Base-by-base conservation (phyloP, 1,140 invertebrate species). In the Pemphigus obesinymphae region DNA sequence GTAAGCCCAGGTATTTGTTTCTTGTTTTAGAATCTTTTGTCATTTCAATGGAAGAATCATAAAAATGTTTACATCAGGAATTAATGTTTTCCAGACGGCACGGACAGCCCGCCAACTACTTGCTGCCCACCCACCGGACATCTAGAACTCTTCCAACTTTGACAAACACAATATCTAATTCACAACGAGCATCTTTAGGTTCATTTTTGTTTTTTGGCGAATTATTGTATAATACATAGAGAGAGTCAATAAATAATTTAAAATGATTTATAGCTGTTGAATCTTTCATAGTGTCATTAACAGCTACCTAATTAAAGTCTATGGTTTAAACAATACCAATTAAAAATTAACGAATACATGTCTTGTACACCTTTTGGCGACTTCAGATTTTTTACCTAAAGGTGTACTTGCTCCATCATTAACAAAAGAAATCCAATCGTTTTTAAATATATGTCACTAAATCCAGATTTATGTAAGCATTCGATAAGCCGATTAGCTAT, bases 101-200 rank as follows among this genome's bases (percentile, higher is more conserved):
- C 17, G 29, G 8, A 73, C 70, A 1, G 70, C 48, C 4, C 48
- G 8, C 45, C 45, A 75, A 23, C 48, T 50, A 15, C 48, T 75
- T 37, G 72, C 72, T 31, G n/a, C n/a, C n/a, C n/a, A 75, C 29
- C 72, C 72, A 75, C 10, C 72, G 3, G n/a, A 7, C 6, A 75
- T 75, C 72, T 2, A 53, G 17, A n/a, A 75, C 72, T 53, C 48
- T 34, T 53, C 48, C 72, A 75, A 75, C n/a, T n/a, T 75, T 75
- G 10, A 75, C 11, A 75, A 75, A 75, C 2, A 55, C 34, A 34
- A 53, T 75, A 53, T 75, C 6, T 3, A 75, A 20, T 53, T 75
- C 72, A 48, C 53, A 37, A 34, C 45, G 34, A 13, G 34, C 3
- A 75, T 50, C 48, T 34, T 75, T 75, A n/a, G 34, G 2, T 75